phyloP scores from a whole-genome alignment of 2,888 invertebrate genomes.

The Lasiommata megera region DNA sequence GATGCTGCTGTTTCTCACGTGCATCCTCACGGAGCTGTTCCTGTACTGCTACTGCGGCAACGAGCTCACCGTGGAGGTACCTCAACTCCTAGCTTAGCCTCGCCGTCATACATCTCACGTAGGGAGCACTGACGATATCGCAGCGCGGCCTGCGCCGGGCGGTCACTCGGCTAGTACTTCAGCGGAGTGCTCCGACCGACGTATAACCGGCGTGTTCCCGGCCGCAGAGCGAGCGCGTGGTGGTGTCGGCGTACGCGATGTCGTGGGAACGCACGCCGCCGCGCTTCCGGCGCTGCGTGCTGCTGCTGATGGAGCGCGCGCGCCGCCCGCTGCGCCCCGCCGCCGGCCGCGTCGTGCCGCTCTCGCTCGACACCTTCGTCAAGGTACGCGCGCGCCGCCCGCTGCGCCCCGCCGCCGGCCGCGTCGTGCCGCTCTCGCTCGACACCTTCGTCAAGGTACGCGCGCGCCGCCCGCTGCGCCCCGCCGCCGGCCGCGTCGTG shows the following conservation, averaged over 20 bases:
- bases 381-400: slow-evolving; percentile 46
- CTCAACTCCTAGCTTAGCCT: too few species aligned
- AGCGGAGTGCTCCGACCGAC: too few species aligned
- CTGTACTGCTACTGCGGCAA: slow-evolving; percentile 82
- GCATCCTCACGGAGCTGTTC: slow-evolving; percentile 79
- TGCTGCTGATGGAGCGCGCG: slow-evolving; percentile 52
- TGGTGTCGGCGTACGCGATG: slow-evolving; percentile 62
- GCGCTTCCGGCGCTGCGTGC: slow-evolving; percentile 51
- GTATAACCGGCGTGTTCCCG: too few species aligned
- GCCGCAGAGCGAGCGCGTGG: slow-evolving; percentile 65
- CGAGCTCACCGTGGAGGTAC: slow-evolving; percentile 77
- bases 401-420: slow-evolving; percentile 46
- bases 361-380: slow-evolving; percentile 75
- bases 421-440: too few species aligned
- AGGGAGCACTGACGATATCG: too few species aligned
- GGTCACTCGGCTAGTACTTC: too few species aligned
- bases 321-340: slow-evolving; percentile 38
- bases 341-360: slow-evolving; percentile 70
- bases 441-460: slow-evolving; percentile 57
- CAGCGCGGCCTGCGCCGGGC: too few species aligned
- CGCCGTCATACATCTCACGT: too few species aligned
- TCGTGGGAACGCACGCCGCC: slow-evolving; percentile 48
- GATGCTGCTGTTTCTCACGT: slow-evolving; percentile 74
- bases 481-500: too few species aligned
- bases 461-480: slow-evolving; percentile 1